Base-by-base conservation (phyloP, 2,113 vertebrate genomes). In the Zosterops hypoxanthus region DNA sequence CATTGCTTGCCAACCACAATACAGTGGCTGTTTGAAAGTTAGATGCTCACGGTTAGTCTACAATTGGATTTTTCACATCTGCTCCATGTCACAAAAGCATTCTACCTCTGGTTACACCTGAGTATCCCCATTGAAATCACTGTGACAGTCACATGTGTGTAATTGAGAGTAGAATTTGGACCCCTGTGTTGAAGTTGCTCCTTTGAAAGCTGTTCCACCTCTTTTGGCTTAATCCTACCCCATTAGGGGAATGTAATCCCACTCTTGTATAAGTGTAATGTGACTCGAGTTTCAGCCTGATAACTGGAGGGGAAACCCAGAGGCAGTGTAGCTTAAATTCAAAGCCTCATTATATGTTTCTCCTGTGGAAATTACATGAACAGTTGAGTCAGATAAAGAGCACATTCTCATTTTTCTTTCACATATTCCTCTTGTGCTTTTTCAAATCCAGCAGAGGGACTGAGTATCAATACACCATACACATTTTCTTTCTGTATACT, bases 151-250 rank as follows among this genome's bases (percentile, higher is more conserved):
- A 85, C 66, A 91, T 77, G 80, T 81, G 76, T 94, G 93, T 97
- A 97, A 97, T n/a, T 92, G 93, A 96, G 94, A 96, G 82, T 90
- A 86, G 92, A 96, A 93, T 95, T 96, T 95, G 94, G 85, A 60
- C 92, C 77, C 87, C 52, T 93, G 90, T 94, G 94, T 96, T 95
- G 95, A 96, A 96, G 92, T 95, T 95, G 64, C 85, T 96, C 88
- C 90, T 94, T 93, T 96, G 94, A 97, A 96, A 92, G n/a, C 72
- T 93, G 88, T 96, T 94, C 85, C 93, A 96, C 88, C 88, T 93
- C 68, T 69, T 96, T 95, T 94, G 82, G 90, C 68, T 97, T 96
- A 96, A 95, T 97, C 85, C 90, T 92, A 71, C 17, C 73, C 95
- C 82, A 94, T 96, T 94, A 96, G 56, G 44, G 87, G 47, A 87